These are phyloP conservation scores for Arenicola marina DNA, from an alignment of 2,888 invertebrate genomes.

Conservation along the genomic window DNA sequence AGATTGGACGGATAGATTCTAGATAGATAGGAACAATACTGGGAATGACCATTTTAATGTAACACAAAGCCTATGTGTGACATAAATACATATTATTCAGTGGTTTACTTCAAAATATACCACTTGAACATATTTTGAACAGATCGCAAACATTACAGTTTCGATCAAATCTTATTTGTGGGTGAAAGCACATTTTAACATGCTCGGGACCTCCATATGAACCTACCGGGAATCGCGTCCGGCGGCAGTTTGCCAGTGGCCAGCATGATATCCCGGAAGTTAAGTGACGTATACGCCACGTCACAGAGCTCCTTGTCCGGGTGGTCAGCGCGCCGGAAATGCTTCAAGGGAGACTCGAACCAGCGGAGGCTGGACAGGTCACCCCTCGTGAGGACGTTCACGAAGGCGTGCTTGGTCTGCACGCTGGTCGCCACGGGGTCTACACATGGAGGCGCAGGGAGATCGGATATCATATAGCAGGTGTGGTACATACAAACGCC, in stretches of 20 bases:
- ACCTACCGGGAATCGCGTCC: constrained; percentile 90
- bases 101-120: no score
- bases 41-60: no score
- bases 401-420: constrained; percentile 73
- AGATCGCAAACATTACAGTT: background rate
- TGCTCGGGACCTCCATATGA: constrained; percentile 51
- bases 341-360: constrained; percentile 79
- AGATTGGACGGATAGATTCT: no score
- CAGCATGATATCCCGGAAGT: constrained; percentile 98
- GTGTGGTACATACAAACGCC: no score
- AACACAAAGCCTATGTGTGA: no score
- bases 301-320: constrained; percentile 74
- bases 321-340: constrained; percentile 29
- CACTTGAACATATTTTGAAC: background rate
- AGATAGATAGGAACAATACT: no score
- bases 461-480: no score
- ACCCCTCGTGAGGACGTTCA: constrained; percentile 89
- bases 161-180: background rate
- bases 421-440: background rate
- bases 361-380: constrained; percentile 90
- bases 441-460: no score
- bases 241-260: constrained; percentile 96
- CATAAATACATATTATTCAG: no score
- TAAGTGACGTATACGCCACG: constrained; percentile 91
- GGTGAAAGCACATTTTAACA: background rate